A percentile compares a stretch with the other conserved stretches of the same genome.
Evolutionary conservation across 2,113 vertebrate species (phyloP).

Genomic region (Rhea pennata): DNA sequence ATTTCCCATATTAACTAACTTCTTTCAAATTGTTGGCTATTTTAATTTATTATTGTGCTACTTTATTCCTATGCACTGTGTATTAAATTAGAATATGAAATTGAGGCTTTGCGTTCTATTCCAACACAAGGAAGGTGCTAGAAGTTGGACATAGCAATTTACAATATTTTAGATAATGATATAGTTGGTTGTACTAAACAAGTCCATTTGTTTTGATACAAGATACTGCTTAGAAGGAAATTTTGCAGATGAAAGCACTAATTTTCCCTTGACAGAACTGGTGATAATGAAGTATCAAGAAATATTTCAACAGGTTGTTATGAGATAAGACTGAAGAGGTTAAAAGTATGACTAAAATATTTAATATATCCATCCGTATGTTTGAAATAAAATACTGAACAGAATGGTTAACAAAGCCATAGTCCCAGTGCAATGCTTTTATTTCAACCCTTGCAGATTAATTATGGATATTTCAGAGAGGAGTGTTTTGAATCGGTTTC

Average conservation of each 20-base stretch:
- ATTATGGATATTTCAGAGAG: constrained; percentile 75
- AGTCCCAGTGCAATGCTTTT: neutral
- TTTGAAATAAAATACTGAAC: neutral
- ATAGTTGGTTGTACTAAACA: neutral
- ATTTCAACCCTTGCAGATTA: constrained; percentile 70
- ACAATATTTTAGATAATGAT: neutral
- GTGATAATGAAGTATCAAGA: neutral
- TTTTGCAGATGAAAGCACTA: neutral
- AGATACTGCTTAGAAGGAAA: neutral
- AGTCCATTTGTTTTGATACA: neutral
- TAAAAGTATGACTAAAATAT: neutral
- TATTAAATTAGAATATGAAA: neutral
- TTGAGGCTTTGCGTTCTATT: neutral
- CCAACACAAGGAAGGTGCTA: neutral
- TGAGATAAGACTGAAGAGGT: neutral
- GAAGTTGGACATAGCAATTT: neutral
- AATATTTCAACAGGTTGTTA: neutral
- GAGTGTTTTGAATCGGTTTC: constrained; percentile 80
- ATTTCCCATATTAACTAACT: neutral
- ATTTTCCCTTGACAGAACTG: neutral
- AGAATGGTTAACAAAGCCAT: neutral
- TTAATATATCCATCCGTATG: neutral
- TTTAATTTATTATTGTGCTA: neutral
- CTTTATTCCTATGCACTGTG: neutral
- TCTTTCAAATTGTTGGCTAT: neutral